These are phyloP conservation scores for Cherax destructor DNA, from an alignment of 1,140 invertebrate genomes.

Conservation along the genomic window DNA sequence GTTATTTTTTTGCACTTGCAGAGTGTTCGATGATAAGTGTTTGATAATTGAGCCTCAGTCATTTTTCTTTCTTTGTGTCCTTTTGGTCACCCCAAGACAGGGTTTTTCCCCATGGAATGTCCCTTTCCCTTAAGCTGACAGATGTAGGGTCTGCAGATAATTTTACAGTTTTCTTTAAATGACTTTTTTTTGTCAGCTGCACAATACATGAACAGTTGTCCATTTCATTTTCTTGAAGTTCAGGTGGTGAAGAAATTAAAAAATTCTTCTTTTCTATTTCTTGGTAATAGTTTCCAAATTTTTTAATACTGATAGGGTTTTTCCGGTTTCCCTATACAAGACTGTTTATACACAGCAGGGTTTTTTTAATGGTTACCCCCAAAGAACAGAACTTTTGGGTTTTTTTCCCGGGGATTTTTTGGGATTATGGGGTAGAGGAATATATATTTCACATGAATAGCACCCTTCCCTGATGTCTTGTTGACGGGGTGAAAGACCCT, in stretches of 20 bases:
- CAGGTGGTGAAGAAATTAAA: neutral
- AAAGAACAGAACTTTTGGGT: neutral
- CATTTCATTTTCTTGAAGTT: no score
- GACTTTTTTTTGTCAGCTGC: neutral
- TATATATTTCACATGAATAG: neutral
- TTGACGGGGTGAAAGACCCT: neutral
- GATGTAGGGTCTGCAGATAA: neutral
- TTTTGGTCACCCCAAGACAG: neutral
- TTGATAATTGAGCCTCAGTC: neutral
- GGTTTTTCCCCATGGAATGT: neutral
- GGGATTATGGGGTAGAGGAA: neutral
- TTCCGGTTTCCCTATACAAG: neutral
- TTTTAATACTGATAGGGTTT: constrained; percentile 11
- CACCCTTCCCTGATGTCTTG: neutral
- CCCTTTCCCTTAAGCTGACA: neutral
- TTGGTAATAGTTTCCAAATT: neutral
- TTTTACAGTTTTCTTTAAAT: neutral
- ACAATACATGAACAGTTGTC: neutral
- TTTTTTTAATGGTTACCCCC: neutral
- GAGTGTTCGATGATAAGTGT: neutral
- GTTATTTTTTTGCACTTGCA: neutral
- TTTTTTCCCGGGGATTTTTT: neutral
- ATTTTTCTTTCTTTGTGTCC: neutral
- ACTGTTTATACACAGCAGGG: neutral
- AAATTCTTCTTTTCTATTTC: neutral